Evolutionary conservation across 2,797 vertebrate species (phyloP), one percentile per base, ranked within the genome.

Genomic region (Trachurus trachurus): DNA sequence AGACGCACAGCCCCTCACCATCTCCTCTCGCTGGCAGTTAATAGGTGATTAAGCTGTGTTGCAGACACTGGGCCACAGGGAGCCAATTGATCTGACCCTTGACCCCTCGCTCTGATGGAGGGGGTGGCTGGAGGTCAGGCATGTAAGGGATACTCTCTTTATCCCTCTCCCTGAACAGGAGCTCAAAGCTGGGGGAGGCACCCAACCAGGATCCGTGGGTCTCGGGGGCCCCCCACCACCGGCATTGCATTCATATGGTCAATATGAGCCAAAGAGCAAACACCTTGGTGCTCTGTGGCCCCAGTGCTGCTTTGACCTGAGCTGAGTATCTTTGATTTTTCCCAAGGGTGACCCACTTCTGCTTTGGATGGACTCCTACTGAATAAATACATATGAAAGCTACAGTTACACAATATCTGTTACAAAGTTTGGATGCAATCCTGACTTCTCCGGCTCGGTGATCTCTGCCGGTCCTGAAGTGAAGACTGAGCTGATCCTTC

Each of bases 141-240:
- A 96, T 97, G 97, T 99, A 98, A 99, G 97, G 96, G 97, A 99
- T 98, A 97, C 97, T 96, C 96, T 97, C 95, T 98, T 98, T 96
- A 98, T 97, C 96, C 96, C 91, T 91, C 95, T 93, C 90, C 96
- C 93, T 94, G 96, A 97, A 97, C 95, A 94, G 96, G 95, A 96
- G 90, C 93, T 98, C 96, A 96, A 96, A 96, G 96, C 95, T 95
- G 89, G 92, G 94, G 95, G 96, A 96, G 96, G 95, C 95, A 96
- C 92, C 96, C 96, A 94, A 95, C 93, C 94, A 74, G 95, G 95
- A 95, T 96, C 96, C 94, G 88, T 85, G 90, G 96, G 91, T 95
- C 96, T 94, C 96, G 89, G 87, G 95, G 93, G 93, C 80, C 92
- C 94, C 94, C 76, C 62, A 57, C 70, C 70, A 71, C 31, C 68